Percentiles rank a stretch among this genome's conserved stretches.
Evolutionary conservation across 2,888 invertebrate genomes (phyloP).

Genomic region (Hylaea fasciaria): DNA sequence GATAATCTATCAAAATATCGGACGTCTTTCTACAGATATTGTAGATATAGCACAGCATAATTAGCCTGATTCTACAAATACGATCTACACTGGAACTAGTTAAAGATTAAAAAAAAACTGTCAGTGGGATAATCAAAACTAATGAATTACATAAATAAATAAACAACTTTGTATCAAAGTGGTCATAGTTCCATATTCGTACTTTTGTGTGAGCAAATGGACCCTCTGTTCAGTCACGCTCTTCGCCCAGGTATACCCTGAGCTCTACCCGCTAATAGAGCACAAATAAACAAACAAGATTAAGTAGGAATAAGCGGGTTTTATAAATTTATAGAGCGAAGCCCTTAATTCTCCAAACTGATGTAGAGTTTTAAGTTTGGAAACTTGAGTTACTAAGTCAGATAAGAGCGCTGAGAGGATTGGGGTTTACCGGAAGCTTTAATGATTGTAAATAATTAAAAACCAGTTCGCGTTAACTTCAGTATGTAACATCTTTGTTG

Average conservation of each 20-base stretch:
- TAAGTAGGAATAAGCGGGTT: conserved; percentile 66
- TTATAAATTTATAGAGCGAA: conserved; percentile 71
- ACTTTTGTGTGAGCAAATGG: neutral
- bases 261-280: conserved; percentile 70
- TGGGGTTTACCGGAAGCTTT: neutral
- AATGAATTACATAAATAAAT: too few species aligned
- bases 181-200: too few species aligned
- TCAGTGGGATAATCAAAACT: too few species aligned
- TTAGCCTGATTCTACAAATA: too few species aligned
- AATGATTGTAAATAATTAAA: neutral
- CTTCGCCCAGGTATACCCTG: conserved; percentile 4
- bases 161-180: too few species aligned
- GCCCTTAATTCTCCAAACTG: conserved; percentile 73
- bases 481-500: neutral
- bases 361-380: conserved; percentile 77
- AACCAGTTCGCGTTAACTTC: neutral
- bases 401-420: conserved; percentile 47
- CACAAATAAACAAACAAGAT: conserved; percentile 77
- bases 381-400: conserved; percentile 72
- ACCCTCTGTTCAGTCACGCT: neutral
- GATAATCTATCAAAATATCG: too few species aligned
- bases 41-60: too few species aligned
- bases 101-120: too few species aligned
- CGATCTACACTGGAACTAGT: too few species aligned
- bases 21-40: too few species aligned